Evolutionary conservation across 2,797 vertebrate genomes (phyloP), one percentile per base, ranked within the genome.

Genomic region (Lutjanus campechanus): DNA sequence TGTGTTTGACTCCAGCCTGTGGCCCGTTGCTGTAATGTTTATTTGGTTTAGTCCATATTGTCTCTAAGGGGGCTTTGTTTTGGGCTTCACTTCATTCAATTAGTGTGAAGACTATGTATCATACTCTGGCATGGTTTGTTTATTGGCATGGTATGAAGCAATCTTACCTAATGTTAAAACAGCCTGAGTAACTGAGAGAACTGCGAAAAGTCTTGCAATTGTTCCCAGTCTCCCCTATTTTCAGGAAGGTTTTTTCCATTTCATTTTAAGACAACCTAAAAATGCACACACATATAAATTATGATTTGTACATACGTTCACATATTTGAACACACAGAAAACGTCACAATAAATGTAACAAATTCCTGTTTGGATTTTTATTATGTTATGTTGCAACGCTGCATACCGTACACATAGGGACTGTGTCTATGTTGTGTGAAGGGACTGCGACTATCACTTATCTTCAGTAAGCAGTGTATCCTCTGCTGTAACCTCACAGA

Each of bases 391-490:
- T 80, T 65, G n/a, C 29, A 61, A n/a, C 1, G 2, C 65, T 41
- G 43, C 76, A 70, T 46, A 25, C 5, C 5, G 29, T 36, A 29
- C 46, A 49, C 4, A 29, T 44, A 68, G 15, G 70, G 6, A 19
- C 49, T 50, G 49, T 13, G 62, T 63, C 69, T 83, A 54, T 75
- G 66, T 63, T 69, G 56, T 69, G 13, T 44, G 69, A 73, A 83
- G 51, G 36, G 15, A 56, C 53, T 71, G 51, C 36, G 78, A 68
- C 36, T 77, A 43, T 71, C 65, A 43, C 73, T 70, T 69, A 67
- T 84, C 83, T 81, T 70, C 76, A 84, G 59, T 75, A 60, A 77
- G 60, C 66, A 61, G 66, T 17, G 51, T 46, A 16, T 72, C 60
- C 51, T 29, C 65, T n/a, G 77, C 79, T 1, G 72, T 62, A 22